Base-by-base conservation (phyloP, 2,888 invertebrate species). In the Oligia strigilis region DNA sequence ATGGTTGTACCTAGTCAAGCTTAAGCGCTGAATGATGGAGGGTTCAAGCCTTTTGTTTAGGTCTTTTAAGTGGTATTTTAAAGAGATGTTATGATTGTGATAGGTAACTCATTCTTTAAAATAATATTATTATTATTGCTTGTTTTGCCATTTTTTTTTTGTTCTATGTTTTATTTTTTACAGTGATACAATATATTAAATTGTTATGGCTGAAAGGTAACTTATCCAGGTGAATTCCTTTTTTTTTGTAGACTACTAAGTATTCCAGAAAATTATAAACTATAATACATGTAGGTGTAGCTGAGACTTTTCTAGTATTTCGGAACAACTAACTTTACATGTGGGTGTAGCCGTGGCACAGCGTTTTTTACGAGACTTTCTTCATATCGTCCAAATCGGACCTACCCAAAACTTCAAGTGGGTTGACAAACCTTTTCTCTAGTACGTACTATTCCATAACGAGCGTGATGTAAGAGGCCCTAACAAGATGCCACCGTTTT, bases 361-460 rank as follows among this genome's bases (percentile, higher is more conserved):
- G 11, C 9, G 11, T 23, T 58, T 17, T 58, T 58, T 13, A 64
- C 52, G n/a, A 72, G 58, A 62, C 78, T 49, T 77, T n/a, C 11
- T 52, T n/a, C 4, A 55, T 62, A 29, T 77, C 19, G 8, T 49
- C 2, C 19, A 52, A 66, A 71, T 72, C 13, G 11, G 3, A 40
- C 9, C 40, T 46, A 29, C 23, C 40, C 19, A 52, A 65, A 65
- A 60, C 29, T 72, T 78, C 40, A 49, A 79, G 69, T 79, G 69
- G 65, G 72, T 79, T 82, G 80, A 79, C 69, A 72, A 78, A n/a
- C 52, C 52, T 72, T 72, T 83, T 55, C 66, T 84, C 13, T 79
- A 43, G 72, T 65, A 58, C 6, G 29, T 78, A 40, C 60, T 80
- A 29, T 55, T 65, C 70, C 65, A 71, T 67, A 82, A 71, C 65